phyloP scores from a whole-genome alignment of 2,888 invertebrate species.

The Syrista parreyssii region DNA sequence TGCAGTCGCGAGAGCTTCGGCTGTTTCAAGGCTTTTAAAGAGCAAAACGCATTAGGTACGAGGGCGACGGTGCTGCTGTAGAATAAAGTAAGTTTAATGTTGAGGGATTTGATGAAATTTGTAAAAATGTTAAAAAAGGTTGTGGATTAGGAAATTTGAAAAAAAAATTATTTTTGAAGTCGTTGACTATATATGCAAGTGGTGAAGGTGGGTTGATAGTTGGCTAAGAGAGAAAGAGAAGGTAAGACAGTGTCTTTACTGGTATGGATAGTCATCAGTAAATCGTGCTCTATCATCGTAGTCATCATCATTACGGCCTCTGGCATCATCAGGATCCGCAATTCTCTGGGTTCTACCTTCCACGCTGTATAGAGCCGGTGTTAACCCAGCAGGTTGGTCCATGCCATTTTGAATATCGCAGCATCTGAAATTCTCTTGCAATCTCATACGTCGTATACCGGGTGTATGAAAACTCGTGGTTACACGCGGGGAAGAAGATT shows the following conservation, averaged over 20 bases:
- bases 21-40: not conserved
- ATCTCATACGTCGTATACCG: not conserved
- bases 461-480: not conserved
- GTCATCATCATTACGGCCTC: slow-evolving; percentile 22
- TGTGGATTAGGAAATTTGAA: no score
- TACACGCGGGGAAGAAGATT: not conserved
- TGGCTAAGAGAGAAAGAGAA: not conserved
- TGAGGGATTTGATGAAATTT: no score
- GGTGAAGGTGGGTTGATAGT: not conserved
- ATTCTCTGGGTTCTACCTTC: not conserved
- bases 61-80: no score
- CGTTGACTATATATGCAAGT: no score
- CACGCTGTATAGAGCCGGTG: not conserved
- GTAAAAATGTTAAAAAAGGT: no score
- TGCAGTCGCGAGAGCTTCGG: not conserved
- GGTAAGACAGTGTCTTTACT: not conserved
- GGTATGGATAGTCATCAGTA: slow-evolving; percentile 14
- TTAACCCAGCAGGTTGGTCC: not conserved
- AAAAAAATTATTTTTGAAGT: no score
- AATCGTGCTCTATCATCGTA: slow-evolving; percentile 20
- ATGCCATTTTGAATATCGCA: not conserved
- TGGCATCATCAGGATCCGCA: not conserved
- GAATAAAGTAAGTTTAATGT: no score
- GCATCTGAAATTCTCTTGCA: not conserved
- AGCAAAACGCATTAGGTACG: not conserved